Percentiles rank a stretch among this genome's conserved stretches.
Conservation (phyloP, 2,113 vertebrate species). For the Naja naja region DNA sequence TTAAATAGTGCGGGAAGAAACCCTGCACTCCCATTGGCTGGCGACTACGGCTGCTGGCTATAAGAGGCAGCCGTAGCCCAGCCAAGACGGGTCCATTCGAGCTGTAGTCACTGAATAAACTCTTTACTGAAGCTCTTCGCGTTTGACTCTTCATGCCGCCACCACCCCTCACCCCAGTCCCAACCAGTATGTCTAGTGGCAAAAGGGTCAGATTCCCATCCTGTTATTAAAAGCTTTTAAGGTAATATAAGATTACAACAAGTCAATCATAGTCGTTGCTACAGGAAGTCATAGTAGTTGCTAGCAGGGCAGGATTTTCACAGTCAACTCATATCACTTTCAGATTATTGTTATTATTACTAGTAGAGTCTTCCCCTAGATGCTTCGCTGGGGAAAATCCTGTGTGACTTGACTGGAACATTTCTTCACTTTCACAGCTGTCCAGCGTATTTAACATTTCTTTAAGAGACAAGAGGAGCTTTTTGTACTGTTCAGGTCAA, state of each 20-base stretch:
- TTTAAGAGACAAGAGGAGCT: background rate
- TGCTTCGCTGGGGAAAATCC: background rate
- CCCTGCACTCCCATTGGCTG: too few relatives aligned
- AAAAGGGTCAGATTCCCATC: background rate
- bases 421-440: background rate
- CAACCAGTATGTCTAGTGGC: background rate
- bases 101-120: too few relatives aligned
- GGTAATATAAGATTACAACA: background rate
- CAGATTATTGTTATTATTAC: too few relatives aligned
- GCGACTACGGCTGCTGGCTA: too few relatives aligned
- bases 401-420: background rate
- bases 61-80: too few relatives aligned
- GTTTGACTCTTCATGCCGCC: accelerated
- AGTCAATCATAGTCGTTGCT: background rate
- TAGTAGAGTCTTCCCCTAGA: background rate
- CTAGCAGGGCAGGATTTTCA: background rate
- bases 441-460: background rate
- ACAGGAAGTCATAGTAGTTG: background rate
- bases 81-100: too few relatives aligned
- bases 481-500: background rate
- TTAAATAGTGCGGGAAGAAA: too few relatives aligned
- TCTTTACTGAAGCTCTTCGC: too few relatives aligned
- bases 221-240: background rate
- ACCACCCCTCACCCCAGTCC: background rate
- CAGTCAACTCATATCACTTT: background rate